Conservation (phyloP, 2,797 vertebrate genomes). For the Australoheros facetus region DNA sequence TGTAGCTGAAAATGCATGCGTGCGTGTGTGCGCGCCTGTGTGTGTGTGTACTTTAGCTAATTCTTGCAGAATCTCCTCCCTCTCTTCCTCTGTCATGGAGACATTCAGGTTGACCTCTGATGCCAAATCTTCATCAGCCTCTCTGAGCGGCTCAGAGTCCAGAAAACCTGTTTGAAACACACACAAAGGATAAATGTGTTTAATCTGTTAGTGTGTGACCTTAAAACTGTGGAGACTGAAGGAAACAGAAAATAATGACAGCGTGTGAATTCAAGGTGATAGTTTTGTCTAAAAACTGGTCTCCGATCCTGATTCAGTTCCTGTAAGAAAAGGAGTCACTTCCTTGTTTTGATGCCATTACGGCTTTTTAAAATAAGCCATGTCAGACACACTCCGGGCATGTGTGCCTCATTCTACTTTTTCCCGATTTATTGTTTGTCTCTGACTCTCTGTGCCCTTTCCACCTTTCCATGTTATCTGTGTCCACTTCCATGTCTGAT, state of each 20-base stretch:
- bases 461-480: not conserved
- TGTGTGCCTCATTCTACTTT: not conserved
- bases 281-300: not conserved
- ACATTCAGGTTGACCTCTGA: slow-evolving; percentile 86
- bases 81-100: slow-evolving; percentile 90
- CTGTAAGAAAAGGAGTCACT: not conserved
- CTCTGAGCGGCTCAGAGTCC: slow-evolving; percentile 86
- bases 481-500: slow-evolving; percentile 8
- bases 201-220: not conserved
- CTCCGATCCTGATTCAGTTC: not conserved
- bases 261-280: not conserved
- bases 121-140: slow-evolving; percentile 87
- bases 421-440: not conserved
- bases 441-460: not conserved
- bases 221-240: not conserved
- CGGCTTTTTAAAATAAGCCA: not conserved
- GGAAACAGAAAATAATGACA: not conserved
- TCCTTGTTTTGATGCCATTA: not conserved
- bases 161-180: slow-evolving; percentile 82
- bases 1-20: not conserved
- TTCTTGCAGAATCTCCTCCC: slow-evolving; percentile 90
- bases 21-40: no score
- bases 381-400: not conserved
- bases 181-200: not conserved
- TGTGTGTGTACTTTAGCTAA: slow-evolving; percentile 84